Base-by-base conservation (phyloP, 2,797 vertebrate species). In the Nothura maculosa region DNA sequence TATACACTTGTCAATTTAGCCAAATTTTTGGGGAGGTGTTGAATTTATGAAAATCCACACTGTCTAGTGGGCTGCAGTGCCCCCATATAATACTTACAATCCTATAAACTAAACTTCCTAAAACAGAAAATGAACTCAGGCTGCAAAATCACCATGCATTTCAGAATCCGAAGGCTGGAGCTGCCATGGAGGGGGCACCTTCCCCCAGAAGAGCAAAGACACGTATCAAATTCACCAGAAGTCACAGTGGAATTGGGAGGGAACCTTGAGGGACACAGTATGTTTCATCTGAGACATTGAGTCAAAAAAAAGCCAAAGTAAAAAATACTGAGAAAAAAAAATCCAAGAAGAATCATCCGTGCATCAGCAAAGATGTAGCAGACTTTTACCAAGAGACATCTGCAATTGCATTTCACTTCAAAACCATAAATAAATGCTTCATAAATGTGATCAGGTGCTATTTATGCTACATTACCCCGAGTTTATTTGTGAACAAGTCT, bases 41-140 rank as follows among this genome's bases (percentile, higher is more conserved):
- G 94, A 61, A 68, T 93, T 67, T 93, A 60, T 84, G 60, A 96
- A 96, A 93, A 89, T 79, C 82, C 81, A 73, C 78, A 91, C 81
- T 81, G 67, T 40, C 63, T 81, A 72, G 64, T n/a, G 22, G 85
- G 67, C 54, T 67, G 50, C 60, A 77, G 73, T 84, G 64, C 69
- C 63, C 55, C 60, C 20, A 79, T 85, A 77, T 77, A 87, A 55
- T 18, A 36, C 12, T 81, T 57, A 47, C 24, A 50, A 47, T 34
- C 43, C 27, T 28, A 8, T n/a, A 69, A 34, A 12, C 3, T 7
- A 12, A 18, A 50, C 40, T 73, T 40, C 28, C 58, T 25, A 32
- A n/a, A 27, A 50, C 78, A 76, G 38, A 42, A 4, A 17, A 8
- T 42, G n/a, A n/a, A 42, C 11, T 57, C 48, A 36, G 25, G 30